Conservation (phyloP, 2,113 vertebrate genomes). For the Brachionichthys hirsutus region DNA sequence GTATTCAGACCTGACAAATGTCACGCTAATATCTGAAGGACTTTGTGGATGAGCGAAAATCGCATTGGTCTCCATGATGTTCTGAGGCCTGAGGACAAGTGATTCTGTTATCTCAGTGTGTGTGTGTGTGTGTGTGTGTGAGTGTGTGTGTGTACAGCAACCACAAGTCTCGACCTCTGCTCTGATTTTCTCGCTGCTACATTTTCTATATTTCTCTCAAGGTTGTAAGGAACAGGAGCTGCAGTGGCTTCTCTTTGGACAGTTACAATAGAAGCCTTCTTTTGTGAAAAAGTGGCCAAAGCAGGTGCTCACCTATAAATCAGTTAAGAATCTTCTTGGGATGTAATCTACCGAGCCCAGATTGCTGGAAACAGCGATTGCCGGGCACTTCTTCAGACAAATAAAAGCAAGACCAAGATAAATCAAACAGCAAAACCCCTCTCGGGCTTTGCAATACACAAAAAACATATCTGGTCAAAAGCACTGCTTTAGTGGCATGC, state of each 20-base stretch:
- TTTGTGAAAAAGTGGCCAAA: conserved; percentile 6
- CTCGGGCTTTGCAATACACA: not conserved
- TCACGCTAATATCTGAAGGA: conserved; percentile 39
- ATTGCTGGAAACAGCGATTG: conserved; percentile 28
- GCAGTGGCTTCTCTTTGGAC: not conserved
- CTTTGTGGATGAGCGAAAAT: conserved; percentile 26
- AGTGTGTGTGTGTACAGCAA: conserved; percentile 1
- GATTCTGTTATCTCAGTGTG: conserved; percentile 11
- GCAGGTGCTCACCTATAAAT: conserved; percentile 24
- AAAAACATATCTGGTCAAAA: conserved; percentile 7
- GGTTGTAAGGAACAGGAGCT: not conserved
- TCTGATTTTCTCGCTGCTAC: conserved; percentile 1
- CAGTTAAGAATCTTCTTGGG: conserved; percentile 3
- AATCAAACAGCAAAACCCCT: conserved; percentile 24
- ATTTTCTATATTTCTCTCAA: not conserved
- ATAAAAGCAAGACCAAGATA: conserved; percentile 15
- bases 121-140: no score
- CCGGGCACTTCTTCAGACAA: conserved; percentile 5
- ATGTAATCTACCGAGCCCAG: conserved; percentile 25
- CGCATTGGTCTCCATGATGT: conserved; percentile 27
- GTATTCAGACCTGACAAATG: conserved; percentile 45
- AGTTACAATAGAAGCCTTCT: conserved; percentile 14
- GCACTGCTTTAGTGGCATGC: not conserved
- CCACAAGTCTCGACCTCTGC: conserved; percentile 21
- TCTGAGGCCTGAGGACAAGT: conserved; percentile 41